phyloP scores from a whole-genome alignment of 2,113 vertebrate species.

The Caloenas nicobarica region DNA sequence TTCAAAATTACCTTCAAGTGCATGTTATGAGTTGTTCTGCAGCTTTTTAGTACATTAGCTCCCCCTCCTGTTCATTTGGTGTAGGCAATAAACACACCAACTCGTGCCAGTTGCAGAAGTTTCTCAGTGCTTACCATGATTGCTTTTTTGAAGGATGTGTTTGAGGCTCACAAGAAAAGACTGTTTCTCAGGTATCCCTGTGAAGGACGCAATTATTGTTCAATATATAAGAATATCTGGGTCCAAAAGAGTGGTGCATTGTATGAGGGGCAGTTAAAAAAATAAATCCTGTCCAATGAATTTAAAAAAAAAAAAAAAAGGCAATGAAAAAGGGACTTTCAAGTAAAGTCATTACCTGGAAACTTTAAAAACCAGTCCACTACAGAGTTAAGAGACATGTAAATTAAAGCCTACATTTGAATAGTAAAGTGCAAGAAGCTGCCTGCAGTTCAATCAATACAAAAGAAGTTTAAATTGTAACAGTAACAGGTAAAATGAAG shows the following conservation, averaged over 20 bases:
- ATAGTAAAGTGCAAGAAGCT: not conserved
- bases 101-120: not conserved
- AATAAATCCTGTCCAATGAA: rapidly evolving
- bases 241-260: not conserved
- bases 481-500: not conserved
- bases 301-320: not conserved
- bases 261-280: not conserved
- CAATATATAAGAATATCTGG: not conserved
- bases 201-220: not conserved
- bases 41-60: conserved; percentile 10
- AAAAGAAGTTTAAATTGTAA: not conserved
- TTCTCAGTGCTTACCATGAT: not conserved
- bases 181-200: not conserved
- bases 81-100: not conserved
- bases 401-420: not conserved
- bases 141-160: not conserved
- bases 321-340: not conserved
- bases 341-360: not conserved
- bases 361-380: not conserved
- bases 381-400: not conserved
- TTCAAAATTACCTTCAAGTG: not conserved
- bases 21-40: rapidly evolving
- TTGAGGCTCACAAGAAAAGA: not conserved
- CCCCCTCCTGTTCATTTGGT: conserved; percentile 31
- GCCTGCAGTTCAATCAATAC: not conserved